phyloP scores from a whole-genome alignment of 2,888 invertebrate genomes.

The Acleris sparsana region DNA sequence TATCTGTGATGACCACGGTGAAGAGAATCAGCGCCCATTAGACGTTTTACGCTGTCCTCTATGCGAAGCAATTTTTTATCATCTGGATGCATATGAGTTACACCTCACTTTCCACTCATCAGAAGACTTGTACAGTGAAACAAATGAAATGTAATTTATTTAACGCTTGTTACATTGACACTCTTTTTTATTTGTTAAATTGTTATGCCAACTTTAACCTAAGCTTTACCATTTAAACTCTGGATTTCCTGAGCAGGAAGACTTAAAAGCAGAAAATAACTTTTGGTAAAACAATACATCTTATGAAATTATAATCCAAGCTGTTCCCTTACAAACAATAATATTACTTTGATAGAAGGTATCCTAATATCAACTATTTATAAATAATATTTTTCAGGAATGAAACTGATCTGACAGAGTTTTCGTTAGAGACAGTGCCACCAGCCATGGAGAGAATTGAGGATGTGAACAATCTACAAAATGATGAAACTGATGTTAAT shows the following conservation, averaged over 20 bases:
- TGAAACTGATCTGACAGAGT: constrained; percentile 59
- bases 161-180: not conserved
- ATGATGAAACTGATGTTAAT: constrained; percentile 47
- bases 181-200: not conserved
- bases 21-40: constrained; percentile 81
- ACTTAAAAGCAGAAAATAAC: no score
- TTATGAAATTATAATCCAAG: no score
- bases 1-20: constrained; percentile 76
- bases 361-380: no score
- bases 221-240: no score
- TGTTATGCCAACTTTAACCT: not conserved
- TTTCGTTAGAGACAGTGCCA: constrained; percentile 74
- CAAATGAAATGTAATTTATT: constrained; percentile 67
- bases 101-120: constrained; percentile 85
- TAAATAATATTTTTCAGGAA: constrained; percentile 50
- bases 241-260: no score
- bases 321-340: no score
- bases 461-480: constrained; percentile 46
- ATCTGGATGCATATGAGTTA: constrained; percentile 85
- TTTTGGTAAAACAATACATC: no score
- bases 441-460: constrained; percentile 71
- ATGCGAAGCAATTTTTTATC: constrained; percentile 86
- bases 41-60: constrained; percentile 85
- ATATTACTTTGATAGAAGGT: no score
- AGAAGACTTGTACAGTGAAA: constrained; percentile 85